phyloP scores from a whole-genome alignment of 1,140 invertebrate genomes.

The Euura lappo region DNA sequence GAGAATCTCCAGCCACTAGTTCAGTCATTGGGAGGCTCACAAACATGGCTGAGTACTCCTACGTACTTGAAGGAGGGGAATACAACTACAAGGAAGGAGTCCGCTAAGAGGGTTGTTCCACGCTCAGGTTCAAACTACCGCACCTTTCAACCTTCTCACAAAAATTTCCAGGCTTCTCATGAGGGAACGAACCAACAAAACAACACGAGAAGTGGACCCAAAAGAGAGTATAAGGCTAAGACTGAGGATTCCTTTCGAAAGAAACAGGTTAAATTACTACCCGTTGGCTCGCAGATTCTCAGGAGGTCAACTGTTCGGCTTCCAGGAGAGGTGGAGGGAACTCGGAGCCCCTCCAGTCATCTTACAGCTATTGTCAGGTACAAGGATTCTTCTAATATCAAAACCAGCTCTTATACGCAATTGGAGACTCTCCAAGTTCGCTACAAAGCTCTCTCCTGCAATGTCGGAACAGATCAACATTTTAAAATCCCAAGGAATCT shows the following conservation, averaged over 20 bases:
- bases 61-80: conserved; percentile 13
- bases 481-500: conserved; percentile 18
- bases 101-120: too few relatives aligned
- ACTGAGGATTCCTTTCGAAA: conserved; percentile 25
- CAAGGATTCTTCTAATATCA: conserved; percentile 34
- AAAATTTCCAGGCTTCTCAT: not conserved
- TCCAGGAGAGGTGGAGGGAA: conserved; percentile 26
- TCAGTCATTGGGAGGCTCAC: conserved; percentile 33
- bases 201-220: not conserved
- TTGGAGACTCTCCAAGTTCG: conserved; percentile 23
- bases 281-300: conserved; percentile 10
- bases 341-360: conserved; percentile 30
- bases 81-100: conserved; percentile 11
- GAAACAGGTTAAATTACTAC: conserved; percentile 20
- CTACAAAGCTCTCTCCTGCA: conserved; percentile 20
- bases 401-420: conserved; percentile 30
- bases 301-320: conserved; percentile 30
- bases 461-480: conserved; percentile 18
- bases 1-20: conserved; percentile 29
- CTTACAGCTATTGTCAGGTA: conserved; percentile 31
- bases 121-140: not conserved
- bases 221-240: conserved; percentile 13
- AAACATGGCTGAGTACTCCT: conserved; percentile 32
- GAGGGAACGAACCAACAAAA: not conserved
- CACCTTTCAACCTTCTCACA: not conserved